A percentile compares a stretch with the other conserved stretches of the same genome.
phyloP scores from a whole-genome alignment of 2,888 invertebrate species.

The Mimumesa dahlbomi region DNA sequence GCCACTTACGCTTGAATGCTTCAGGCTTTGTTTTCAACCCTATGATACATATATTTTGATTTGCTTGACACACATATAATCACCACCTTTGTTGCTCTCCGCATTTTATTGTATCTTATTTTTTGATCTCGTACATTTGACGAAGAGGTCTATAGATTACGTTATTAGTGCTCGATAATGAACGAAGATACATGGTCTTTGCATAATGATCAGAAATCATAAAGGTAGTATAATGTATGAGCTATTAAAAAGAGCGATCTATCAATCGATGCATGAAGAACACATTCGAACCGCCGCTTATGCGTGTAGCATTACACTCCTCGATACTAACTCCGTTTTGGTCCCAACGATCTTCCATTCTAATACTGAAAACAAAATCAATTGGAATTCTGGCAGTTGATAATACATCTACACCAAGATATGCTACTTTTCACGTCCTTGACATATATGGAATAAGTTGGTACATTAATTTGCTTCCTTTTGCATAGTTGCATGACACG shows the following conservation, averaged over 20 bases:
- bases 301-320: not conserved
- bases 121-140: too few relatives aligned
- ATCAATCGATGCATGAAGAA: not conserved
- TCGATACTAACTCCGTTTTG: not conserved
- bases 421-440: too few relatives aligned
- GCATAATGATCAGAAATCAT: not conserved
- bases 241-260: not conserved
- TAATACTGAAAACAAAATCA: not conserved
- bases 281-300: not conserved
- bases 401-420: too few relatives aligned
- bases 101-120: too few relatives aligned
- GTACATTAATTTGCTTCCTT: conserved; percentile 8
- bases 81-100: too few relatives aligned
- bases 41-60: conserved; percentile 31
- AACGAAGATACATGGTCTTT: too few relatives aligned
- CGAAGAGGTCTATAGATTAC: too few relatives aligned
- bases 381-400: not conserved
- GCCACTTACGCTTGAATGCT: conserved; percentile 41
- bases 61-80: conserved; percentile 31
- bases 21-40: conserved; percentile 34
- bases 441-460: not conserved
- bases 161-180: too few relatives aligned
- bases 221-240: not conserved
- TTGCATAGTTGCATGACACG: conserved; percentile 28
- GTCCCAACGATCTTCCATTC: not conserved